phyloP scores from a whole-genome alignment of 1,140 invertebrate species.

The Dreissena rostriformis region DNA sequence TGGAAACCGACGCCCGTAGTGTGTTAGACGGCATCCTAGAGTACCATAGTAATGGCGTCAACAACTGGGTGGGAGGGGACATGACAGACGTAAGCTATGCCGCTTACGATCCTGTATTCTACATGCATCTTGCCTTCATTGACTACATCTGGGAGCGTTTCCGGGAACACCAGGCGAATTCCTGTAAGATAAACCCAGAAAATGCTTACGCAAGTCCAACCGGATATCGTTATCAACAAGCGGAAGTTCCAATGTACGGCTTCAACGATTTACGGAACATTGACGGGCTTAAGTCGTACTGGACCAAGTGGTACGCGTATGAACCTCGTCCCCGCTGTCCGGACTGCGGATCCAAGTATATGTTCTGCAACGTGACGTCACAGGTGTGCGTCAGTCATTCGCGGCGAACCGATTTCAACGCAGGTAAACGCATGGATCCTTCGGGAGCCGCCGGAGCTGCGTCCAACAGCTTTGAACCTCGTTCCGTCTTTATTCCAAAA shows the following conservation, averaged over 20 bases:
- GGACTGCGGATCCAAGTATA: conserved; percentile 27
- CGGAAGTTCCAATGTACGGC: conserved; percentile 16
- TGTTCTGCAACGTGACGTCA: conserved; percentile 2
- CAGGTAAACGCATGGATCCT: background rate
- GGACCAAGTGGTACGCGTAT: conserved; percentile 39
- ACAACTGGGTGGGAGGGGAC: conserved; percentile 69
- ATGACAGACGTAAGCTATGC: conserved; percentile 67
- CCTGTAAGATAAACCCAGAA: conserved; percentile 27
- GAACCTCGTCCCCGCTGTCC: conserved; percentile 18
- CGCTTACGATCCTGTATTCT: conserved; percentile 79
- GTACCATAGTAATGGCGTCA: conserved; percentile 61
- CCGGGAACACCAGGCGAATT: conserved; percentile 26
- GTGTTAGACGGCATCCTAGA: conserved; percentile 58
- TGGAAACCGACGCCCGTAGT: background rate
- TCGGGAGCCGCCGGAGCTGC: background rate
- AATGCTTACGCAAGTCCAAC: conserved; percentile 22
- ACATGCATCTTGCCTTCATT: conserved; percentile 79
- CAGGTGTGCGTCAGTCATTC: conserved; percentile 36
- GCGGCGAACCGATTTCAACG: conserved; percentile 32
- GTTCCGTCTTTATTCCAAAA: conserved; percentile 9
- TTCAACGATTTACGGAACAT: conserved; percentile 14
- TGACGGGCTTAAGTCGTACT: conserved; percentile 21
- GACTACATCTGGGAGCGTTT: conserved; percentile 73
- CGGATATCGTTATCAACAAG: background rate
- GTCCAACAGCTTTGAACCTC: conserved; percentile 24